Base-by-base conservation (phyloP, 2,797 vertebrate genomes). In the Danio choprae region DNA sequence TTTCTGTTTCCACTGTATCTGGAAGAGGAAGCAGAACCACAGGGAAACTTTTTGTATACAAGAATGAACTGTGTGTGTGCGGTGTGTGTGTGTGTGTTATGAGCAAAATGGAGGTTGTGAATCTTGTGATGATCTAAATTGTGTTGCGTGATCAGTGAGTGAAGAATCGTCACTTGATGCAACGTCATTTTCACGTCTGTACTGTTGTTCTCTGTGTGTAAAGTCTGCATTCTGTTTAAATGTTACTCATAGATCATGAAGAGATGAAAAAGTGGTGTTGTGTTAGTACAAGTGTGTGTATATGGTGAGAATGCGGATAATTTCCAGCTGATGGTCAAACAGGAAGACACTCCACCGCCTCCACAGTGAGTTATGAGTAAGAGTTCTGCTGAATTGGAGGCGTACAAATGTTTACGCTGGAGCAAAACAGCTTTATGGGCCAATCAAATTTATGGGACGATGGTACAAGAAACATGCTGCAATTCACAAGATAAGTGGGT, bases 341-440 rank as follows among this genome's bases (percentile, higher is more conserved):
- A 91, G 88, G 88, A 92, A 90, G 87, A 89, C 84, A 84, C 88
- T 87, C 90, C 86, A 82, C 90, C 89, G 69, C 90, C 87, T 84
- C 90, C 89, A 65, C 90, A 89, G 77, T 83, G 90, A 90, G 83
- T 84, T 84, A 83, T 94, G 93, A 94, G 90, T 92, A 93, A 93
- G 80, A 84, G 86, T 87, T 94, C 92, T 91, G 91, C 90, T 90
- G 91, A 94, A 92, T 87, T 90, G 87, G 92, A 90, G 92, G 91
- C 87, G 89, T 91, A 84, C 44, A 4, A 43, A 83, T 92, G 88
- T 90, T 92, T 90, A 89, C 62, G 68, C 83, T 87, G 85, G 74
- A 91, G 87, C 89, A 90, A 88, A 88, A 73, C 87, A 89, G 81
- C 83, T 89, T 60, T 5, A 59, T 50, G 29, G 41, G 22, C 53